Base-by-base conservation (phyloP, 2,888 invertebrate species). In the Biston betularia region DNA sequence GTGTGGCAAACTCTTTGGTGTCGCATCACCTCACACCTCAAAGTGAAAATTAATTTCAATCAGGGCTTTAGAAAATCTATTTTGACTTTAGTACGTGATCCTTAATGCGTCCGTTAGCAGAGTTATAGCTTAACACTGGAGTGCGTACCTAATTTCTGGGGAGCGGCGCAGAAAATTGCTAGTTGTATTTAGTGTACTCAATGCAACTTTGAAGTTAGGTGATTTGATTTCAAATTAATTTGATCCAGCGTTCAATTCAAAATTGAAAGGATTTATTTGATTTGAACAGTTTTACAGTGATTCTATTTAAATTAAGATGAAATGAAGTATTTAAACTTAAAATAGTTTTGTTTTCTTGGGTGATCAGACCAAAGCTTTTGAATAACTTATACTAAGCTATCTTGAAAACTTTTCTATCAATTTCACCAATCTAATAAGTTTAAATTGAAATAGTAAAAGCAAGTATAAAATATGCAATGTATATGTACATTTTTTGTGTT, bases 141-240 rank as follows among this genome's bases (percentile, higher is more conserved):
- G 70, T 75, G 73, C 73, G 71, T 75, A 72, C 65, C 71, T 73
- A 72, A 73, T 75, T 73, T 71, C 71, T 63, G 65, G 48, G 62
- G 65, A 66, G 71, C 63, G 71, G 69, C 69, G 70, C 66, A 71
- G 68, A 71, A 73, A 73, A 73, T 72, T 73, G 66, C 68, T 66
- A 70, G 70, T 72, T 66, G 63, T 70, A 49, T 35, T 24, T 49
- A 58, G 46, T 58, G 12, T 45, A 66, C 46, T 63, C 65, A 67
- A 65, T 72, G 74, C 72, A 71, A 65, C 54, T 69, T 55, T 52
- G 48, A 69, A 72, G 53, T 71, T 70, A 59, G 66, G 58, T 49
- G 67, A 70, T 68, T 74, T 58, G 56, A 61, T 40, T 62, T 64
- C 50, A 63, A 72, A 72, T 59, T 24, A 68, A 69, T 66, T 72